Evolutionary conservation across 1,140 invertebrate species (phyloP).

Genomic region (Micrasema minimum): DNA sequence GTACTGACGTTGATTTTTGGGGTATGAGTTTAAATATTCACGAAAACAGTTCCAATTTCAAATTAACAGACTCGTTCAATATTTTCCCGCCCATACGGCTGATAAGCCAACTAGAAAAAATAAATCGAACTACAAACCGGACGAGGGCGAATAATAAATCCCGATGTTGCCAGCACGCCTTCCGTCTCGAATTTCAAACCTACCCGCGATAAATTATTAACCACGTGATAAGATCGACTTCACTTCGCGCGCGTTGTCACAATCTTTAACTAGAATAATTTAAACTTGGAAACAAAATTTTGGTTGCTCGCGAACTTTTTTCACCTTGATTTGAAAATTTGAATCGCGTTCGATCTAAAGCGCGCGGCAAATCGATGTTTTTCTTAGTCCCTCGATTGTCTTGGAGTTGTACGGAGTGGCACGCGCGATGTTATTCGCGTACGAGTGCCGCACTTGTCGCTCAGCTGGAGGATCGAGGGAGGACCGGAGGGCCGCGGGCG

Average conservation of each 20-base stretch:
- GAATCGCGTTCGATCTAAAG: neutral
- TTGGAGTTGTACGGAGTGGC: constrained; percentile 52
- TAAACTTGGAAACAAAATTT: neutral
- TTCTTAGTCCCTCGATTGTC: constrained; percentile 52
- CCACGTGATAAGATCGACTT: constrained; percentile 12
- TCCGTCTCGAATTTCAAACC: constrained; percentile 46
- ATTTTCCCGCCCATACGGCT: constrained; percentile 29
- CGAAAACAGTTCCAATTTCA: neutral
- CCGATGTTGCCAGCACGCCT: constrained; percentile 21
- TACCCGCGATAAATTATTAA: constrained; percentile 11
- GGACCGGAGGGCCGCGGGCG: constrained; percentile 9
- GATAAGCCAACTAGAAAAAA: constrained; percentile 15
- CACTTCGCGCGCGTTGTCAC: constrained; percentile 28
- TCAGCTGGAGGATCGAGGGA: constrained; percentile 38
- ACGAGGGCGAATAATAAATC: constrained; percentile 26
- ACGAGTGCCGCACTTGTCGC: constrained; percentile 54
- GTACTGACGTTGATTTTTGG: too few relatives aligned
- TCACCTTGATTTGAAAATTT: constrained; percentile 4
- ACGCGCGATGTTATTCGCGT: constrained; percentile 48
- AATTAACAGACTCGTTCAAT: neutral
- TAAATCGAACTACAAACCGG: constrained; percentile 15
- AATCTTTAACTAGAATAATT: neutral
- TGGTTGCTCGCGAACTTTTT: neutral
- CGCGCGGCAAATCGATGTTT: neutral
- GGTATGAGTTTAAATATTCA: neutral